Percentiles rank a stretch among this genome's conserved stretches.
phyloP scores from a whole-genome alignment of 1,140 invertebrate genomes.

The Cardiocondyla obscurior region DNA sequence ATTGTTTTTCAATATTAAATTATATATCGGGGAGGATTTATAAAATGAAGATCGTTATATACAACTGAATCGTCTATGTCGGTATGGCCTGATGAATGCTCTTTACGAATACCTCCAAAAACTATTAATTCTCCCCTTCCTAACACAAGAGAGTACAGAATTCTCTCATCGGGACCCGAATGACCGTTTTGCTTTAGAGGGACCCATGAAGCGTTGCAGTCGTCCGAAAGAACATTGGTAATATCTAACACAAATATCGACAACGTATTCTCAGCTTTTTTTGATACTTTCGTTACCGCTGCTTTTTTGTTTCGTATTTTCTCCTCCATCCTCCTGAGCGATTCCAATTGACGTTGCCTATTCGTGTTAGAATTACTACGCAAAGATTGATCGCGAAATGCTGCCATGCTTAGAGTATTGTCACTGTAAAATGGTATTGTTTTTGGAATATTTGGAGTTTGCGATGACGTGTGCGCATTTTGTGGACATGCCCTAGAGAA shows the following conservation, averaged over 20 bases:
- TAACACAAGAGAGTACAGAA: constrained; percentile 94
- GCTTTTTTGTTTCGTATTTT: constrained; percentile 79
- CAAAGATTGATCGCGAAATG: constrained; percentile 85
- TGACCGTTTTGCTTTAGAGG: constrained; percentile 87
- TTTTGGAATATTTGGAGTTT: constrained; percentile 60
- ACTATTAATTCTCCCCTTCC: constrained; percentile 96
- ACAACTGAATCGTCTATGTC: constrained; percentile 84
- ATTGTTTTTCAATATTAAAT: constrained; percentile 84
- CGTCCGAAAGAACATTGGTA: constrained; percentile 87
- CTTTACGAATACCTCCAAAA: constrained; percentile 96
- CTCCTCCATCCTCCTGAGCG: constrained; percentile 86
- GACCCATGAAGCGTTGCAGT: constrained; percentile 90
- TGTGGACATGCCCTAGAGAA: constrained; percentile 79
- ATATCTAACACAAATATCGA: constrained; percentile 95
- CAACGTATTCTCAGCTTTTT: constrained; percentile 85
- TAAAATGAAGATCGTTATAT: constrained; percentile 92
- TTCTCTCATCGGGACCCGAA: constrained; percentile 93
- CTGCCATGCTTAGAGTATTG: constrained; percentile 85
- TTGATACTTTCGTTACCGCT: constrained; percentile 71
- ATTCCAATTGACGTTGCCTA: constrained; percentile 86
- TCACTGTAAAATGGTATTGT: constrained; percentile 81
- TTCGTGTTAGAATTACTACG: constrained; percentile 82
- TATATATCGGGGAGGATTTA: constrained; percentile 89
- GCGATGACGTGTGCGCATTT: constrained; percentile 51
- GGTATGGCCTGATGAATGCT: constrained; percentile 83